A percentile compares a stretch with the other conserved stretches of the same genome.
Conservation (phyloP, 2,113 vertebrate species). For the Glareola pratincola region DNA sequence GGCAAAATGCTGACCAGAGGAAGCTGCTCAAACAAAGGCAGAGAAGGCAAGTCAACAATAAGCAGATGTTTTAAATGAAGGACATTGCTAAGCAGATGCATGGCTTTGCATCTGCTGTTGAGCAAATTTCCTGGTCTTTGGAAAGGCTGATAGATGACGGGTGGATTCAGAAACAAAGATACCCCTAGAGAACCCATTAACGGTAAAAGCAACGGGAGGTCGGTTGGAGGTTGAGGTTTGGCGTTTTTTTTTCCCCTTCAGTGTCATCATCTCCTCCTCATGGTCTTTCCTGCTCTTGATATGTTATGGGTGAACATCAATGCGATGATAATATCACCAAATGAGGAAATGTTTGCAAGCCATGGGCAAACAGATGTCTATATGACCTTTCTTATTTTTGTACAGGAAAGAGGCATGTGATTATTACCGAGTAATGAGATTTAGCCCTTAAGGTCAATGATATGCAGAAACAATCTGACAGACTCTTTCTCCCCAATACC, state of each 20-base stretch:
- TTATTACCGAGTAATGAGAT: not conserved
- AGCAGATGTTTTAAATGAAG: slow-evolving; percentile 28
- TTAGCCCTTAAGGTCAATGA: not conserved
- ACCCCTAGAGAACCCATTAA: not conserved
- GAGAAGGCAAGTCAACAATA: not conserved
- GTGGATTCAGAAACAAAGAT: not conserved
- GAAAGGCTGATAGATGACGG: not conserved
- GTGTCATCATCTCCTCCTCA: not conserved
- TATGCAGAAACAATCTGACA: not conserved
- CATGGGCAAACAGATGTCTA: not conserved
- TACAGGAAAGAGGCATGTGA: not conserved
- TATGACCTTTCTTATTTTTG: not conserved
- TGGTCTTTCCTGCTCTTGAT: not conserved
- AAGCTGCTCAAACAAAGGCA: not conserved
- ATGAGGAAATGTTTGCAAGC: not conserved
- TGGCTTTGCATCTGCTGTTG: not conserved
- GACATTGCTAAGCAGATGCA: not conserved
- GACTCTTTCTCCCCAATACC: not conserved
- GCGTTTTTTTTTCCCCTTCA: no score
- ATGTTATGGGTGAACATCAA: not conserved
- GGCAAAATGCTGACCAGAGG: not conserved
- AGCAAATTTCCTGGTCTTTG: not conserved
- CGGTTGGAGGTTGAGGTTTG: rapidly evolving
- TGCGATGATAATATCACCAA: not conserved
- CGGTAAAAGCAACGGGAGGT: not conserved